These are phyloP conservation scores for Halisarca cf. caerulea DNA, from an alignment of 37 sponge, comb jelly and placozoan genomes.

Conservation along the genomic window DNA sequence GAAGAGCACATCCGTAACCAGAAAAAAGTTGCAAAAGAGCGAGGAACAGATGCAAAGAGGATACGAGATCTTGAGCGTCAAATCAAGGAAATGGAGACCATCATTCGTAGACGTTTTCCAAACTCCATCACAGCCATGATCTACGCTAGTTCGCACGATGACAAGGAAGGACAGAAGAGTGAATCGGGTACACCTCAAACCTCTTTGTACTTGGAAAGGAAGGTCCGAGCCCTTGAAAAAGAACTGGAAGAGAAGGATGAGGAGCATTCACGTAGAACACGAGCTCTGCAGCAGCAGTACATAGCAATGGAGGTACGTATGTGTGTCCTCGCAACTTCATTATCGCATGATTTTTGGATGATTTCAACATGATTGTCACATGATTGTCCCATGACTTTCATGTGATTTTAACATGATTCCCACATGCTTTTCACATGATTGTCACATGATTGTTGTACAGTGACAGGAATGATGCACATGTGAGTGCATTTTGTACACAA, in stretches of 20 bases:
- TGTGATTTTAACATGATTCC: too few species aligned
- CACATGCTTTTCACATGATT: too few species aligned
- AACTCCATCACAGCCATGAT: constrained; percentile 82
- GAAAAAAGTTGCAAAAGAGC: constrained; percentile 10
- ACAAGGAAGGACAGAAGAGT: background rate
- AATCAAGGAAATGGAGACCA: constrained; percentile 65
- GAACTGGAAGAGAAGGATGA: constrained; percentile 43
- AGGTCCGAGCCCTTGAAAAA: constrained; percentile 40
- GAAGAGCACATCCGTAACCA: background rate
- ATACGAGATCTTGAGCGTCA: constrained; percentile 56
- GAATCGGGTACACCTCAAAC: background rate
- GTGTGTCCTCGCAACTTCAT: background rate
- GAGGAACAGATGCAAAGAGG: constrained; percentile 25
- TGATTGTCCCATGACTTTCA: too few species aligned
- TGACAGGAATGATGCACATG: too few species aligned
- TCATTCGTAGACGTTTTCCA: constrained; percentile 65
- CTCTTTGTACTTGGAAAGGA: constrained; percentile 33
- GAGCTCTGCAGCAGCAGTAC: constrained; percentile 59
- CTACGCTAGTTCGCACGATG: constrained; percentile 31
- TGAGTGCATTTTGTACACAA: too few species aligned
- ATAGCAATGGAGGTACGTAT: constrained; percentile 62
- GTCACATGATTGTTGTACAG: too few species aligned
- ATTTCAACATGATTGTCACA: too few species aligned
- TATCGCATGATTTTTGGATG: too few species aligned
- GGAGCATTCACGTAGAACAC: constrained; percentile 4